A percentile compares a stretch with the other conserved stretches of the same genome.
These are phyloP conservation scores for Allolobophora icterica DNA, from an alignment of 2,888 invertebrate species.

Conservation along the genomic window DNA sequence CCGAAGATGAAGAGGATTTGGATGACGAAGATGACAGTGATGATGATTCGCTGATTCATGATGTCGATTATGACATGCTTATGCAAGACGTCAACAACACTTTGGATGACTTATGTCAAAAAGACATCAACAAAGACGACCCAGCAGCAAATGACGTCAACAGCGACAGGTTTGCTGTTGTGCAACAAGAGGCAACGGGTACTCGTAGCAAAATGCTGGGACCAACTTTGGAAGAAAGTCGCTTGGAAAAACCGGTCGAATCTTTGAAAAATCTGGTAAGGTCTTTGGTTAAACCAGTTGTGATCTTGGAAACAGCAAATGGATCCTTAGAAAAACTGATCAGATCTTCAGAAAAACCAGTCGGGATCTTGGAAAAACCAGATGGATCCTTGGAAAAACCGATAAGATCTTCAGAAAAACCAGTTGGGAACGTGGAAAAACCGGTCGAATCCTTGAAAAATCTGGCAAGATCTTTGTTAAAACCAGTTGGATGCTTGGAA, in stretches of 20 bases:
- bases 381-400: background rate
- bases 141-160: background rate
- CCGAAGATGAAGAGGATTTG: background rate
- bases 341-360: background rate
- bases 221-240: background rate
- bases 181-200: background rate
- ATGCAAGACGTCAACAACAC: background rate
- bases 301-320: no score
- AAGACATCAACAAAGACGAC: background rate
- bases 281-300: background rate
- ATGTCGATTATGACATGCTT: background rate
- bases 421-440: no score
- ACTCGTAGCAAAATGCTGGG: background rate
- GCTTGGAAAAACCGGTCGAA: background rate
- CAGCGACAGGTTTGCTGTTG: background rate
- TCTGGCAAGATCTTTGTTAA: no score
- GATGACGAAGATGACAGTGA: background rate
- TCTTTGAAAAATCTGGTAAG: no score
- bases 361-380: no score
- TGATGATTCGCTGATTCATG: background rate
- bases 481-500: no score
- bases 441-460: no score
- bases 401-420: background rate
- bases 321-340: background rate
- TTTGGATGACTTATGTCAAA: conserved; percentile 8